Evolutionary conservation across 2,113 vertebrate species (phyloP), one percentile per base, ranked within the genome.

Genomic region (Cricetomys ansorgei): DNA sequence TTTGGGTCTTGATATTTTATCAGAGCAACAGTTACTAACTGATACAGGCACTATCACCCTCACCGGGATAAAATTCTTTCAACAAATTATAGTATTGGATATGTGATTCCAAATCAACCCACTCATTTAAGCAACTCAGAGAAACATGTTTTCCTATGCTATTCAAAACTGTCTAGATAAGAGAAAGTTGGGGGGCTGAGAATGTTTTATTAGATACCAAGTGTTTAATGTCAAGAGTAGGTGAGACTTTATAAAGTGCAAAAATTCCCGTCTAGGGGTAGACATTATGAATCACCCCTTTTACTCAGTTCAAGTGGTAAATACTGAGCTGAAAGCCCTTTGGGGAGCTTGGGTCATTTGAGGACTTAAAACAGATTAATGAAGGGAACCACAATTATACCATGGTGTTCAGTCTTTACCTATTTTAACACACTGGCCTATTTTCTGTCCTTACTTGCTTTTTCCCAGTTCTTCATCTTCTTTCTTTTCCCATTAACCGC

Each of bases 91-190:
- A 57, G 50, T 57, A 27, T 25, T 4, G 34, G 34, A 64, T 25
- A 75, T 4, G 9, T 16, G 23, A 55, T 31, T 11, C 40, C 21
- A 89, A 91, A 64, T 29, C 23, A 92, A 73, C 25, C 53, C 34
- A 64, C 23, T 80, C 62, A 64, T 53, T 70, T 89, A 91, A 43
- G 57, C 77, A 83, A 45, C 55, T 62, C 59, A 27, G 70, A 43
- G 65, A 0, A 70, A 93, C 70, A 59, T 23, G 27, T 37, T 23
- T 62, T n/a, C n/a, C 15, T 50, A 13, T 79, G 48, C 1, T 73
- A 31, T 79, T 86, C 59, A 85, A 67, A 95, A 75, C 80, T 76
- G 37, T n/a, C 77, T 64, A 86, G 31, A 67, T 29, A 85, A 88
- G 45, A 92, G 64, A 72, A 95, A 70, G 40, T 77, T 73, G 65